Evolutionary conservation across 2,797 vertebrate genomes (phyloP).

Genomic region (Psittacula echo): DNA sequence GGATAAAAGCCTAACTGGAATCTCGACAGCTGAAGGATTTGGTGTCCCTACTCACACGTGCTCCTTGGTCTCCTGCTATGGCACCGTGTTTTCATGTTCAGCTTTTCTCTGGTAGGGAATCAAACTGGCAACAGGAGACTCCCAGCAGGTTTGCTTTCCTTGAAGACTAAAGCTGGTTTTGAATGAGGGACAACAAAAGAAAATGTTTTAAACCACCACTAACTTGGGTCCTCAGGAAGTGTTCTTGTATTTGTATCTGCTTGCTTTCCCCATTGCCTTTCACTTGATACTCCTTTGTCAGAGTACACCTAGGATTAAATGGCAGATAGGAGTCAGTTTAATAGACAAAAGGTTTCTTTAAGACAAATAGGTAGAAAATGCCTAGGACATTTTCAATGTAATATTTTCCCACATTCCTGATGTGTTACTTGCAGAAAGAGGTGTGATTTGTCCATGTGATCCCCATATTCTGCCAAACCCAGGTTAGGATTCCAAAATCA

Average conservation of each 20-base stretch:
- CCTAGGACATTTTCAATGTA: background rate
- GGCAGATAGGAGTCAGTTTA: background rate
- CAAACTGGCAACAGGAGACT: background rate
- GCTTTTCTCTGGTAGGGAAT: background rate
- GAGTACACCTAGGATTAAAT: background rate
- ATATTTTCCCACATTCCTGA: background rate
- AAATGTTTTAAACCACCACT: background rate
- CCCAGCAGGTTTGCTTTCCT: background rate
- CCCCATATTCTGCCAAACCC: background rate
- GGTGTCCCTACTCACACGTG: fast-evolving
- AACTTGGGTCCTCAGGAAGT: fast-evolving
- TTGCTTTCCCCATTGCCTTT: background rate
- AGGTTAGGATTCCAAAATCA: background rate
- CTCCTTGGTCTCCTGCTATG: background rate
- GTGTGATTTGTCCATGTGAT: background rate
- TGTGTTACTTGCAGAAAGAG: background rate
- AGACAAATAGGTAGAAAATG: background rate
- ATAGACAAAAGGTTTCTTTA: background rate
- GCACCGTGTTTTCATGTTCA: fast-evolving
- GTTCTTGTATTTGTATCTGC: background rate
- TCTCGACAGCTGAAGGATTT: background rate
- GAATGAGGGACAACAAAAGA: background rate
- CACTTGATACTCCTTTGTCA: background rate
- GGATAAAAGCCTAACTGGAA: background rate
- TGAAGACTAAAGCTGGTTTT: background rate